phyloP scores from a whole-genome alignment of 2,797 vertebrate species.

The Spinus pinus region DNA sequence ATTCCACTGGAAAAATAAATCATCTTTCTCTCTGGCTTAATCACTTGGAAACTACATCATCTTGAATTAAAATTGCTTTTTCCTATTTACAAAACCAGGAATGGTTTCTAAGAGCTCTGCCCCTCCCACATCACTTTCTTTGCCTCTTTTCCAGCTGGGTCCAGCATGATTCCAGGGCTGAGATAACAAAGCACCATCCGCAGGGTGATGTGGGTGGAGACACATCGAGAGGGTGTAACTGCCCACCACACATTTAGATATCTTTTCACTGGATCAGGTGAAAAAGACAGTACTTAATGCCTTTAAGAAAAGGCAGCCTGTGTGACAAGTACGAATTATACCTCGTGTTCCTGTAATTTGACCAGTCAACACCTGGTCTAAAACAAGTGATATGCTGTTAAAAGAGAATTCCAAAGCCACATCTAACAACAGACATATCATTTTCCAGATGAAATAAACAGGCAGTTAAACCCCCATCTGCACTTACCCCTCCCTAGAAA shows the following conservation, averaged over 20 bases:
- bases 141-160: constrained; percentile 29
- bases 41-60: constrained; percentile 38
- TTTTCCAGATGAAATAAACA: constrained; percentile 59
- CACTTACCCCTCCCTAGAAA: background rate
- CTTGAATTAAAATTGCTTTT: constrained; percentile 49
- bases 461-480: constrained; percentile 19
- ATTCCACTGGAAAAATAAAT: constrained; percentile 35
- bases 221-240: background rate
- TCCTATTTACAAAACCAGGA: constrained; percentile 17
- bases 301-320: constrained; percentile 33
- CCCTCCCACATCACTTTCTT: background rate
- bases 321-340: constrained; percentile 55
- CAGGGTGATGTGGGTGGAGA: background rate
- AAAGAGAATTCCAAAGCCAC: constrained; percentile 53
- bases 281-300: constrained; percentile 43
- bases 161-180: constrained; percentile 15
- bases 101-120: constrained; percentile 34
- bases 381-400: constrained; percentile 45
- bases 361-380: constrained; percentile 59
- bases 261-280: constrained; percentile 50
- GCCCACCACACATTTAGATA: constrained; percentile 11
- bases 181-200: constrained; percentile 24
- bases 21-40: constrained; percentile 10
- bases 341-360: constrained; percentile 58
- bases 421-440: background rate